phyloP scores from a whole-genome alignment of 2,113 vertebrate genomes.

The Paracanthobrama guichenoti region DNA sequence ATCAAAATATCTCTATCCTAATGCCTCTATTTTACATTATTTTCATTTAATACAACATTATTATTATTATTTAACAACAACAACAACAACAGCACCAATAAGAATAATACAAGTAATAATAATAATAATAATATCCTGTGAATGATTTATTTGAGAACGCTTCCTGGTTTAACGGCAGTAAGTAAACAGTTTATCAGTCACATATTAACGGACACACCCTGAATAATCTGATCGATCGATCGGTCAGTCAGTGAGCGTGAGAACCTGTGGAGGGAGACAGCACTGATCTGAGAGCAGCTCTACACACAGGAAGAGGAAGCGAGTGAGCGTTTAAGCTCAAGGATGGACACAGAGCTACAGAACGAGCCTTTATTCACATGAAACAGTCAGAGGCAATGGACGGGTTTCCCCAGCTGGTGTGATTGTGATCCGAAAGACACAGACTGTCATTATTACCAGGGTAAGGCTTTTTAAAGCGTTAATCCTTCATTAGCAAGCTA shows the following conservation, averaged over 20 bases:
- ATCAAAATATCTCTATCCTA: neutral
- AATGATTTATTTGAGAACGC: neutral
- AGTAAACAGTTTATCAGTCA: neutral
- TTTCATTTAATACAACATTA: neutral
- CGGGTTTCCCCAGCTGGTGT: neutral
- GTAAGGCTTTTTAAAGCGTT: slow-evolving; percentile 3
- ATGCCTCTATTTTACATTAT: neutral
- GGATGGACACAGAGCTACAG: neutral
- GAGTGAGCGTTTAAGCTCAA: slow-evolving; percentile 6
- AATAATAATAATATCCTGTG: neutral
- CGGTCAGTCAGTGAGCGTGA: neutral
- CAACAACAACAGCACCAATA: neutral
- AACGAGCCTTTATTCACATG: neutral
- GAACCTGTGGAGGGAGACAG: neutral
- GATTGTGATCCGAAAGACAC: neutral
- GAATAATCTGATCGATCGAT: neutral
- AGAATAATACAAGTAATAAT: neutral
- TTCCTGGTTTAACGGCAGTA: neutral
- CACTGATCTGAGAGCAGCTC: slow-evolving; percentile 11
- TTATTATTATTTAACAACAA: neutral
- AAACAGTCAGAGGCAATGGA: neutral
- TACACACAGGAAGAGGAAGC: slow-evolving; percentile 32
- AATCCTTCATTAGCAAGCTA: neutral
- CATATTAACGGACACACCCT: slow-evolving; percentile 8
- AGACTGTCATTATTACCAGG: neutral